A percentile compares a stretch with the other conserved stretches of the same genome.
phyloP scores from a whole-genome alignment of 2,797 vertebrate genomes.

The Ctenopoma kingsleyae region DNA sequence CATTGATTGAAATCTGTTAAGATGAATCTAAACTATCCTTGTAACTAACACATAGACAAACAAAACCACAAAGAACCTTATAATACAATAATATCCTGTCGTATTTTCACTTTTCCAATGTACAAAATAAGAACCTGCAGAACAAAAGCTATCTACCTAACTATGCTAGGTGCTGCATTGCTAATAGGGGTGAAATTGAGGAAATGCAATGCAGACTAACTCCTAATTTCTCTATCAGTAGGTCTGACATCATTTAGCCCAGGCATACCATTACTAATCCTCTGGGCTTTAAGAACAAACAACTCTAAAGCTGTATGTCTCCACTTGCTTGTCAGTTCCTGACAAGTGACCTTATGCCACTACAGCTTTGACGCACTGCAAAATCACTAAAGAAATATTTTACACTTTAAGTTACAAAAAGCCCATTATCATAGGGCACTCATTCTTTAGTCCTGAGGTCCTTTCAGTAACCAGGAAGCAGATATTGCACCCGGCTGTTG shows the following conservation, averaged over 20 bases:
- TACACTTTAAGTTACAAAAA: constrained; percentile 22
- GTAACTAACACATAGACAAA: not conserved
- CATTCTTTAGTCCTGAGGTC: constrained; percentile 12
- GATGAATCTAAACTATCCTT: not conserved
- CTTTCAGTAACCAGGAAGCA: constrained; percentile 10
- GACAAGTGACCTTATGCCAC: constrained; percentile 38
- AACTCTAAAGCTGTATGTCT: constrained; percentile 52
- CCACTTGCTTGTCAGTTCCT: constrained; percentile 34
- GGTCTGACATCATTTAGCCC: constrained; percentile 53
- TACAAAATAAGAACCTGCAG: not conserved
- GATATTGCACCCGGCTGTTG: not conserved
- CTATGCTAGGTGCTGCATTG: constrained; percentile 9
- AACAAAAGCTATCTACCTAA: constrained; percentile 9
- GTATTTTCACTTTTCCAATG: not conserved
- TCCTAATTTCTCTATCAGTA: constrained; percentile 57
- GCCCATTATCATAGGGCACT: constrained; percentile 4
- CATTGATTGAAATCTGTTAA: not conserved
- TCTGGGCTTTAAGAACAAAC: constrained; percentile 50
- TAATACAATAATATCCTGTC: not conserved
- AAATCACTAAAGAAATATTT: constrained; percentile 10
- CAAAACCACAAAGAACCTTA: not conserved
- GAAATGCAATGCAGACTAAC: constrained; percentile 38
- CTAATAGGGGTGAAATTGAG: constrained; percentile 34
- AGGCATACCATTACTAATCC: constrained; percentile 60
- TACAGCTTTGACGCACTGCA: constrained; percentile 28